Evolutionary conservation across 2,797 vertebrate species (phyloP).

Genomic region (Stomatorhinus walkeri): DNA sequence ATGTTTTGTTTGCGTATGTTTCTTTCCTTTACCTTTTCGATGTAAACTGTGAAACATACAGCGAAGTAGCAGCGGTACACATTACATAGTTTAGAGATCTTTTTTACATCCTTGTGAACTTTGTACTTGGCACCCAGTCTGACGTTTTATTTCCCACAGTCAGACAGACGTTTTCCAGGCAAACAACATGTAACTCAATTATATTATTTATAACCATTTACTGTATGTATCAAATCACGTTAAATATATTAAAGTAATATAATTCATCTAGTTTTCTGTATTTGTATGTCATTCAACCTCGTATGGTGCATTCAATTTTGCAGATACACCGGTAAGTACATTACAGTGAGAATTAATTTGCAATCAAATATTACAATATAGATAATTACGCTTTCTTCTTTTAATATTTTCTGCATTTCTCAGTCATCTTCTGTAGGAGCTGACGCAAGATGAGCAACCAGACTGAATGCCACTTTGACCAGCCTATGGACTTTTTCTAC

Average conservation of each 20-base stretch:
- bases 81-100: background rate
- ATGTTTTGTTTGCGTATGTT: background rate
- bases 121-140: background rate
- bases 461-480: slow-evolving; percentile 74
- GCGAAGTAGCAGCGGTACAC: background rate
- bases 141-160: background rate
- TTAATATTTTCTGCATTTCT: background rate
- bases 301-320: background rate
- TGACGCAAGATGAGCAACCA: slow-evolving; percentile 60
- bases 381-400: background rate
- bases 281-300: background rate
- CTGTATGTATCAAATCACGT: background rate
- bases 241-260: background rate
- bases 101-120: background rate
- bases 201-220: background rate
- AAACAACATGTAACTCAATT: background rate
- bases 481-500: slow-evolving; percentile 88
- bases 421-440: slow-evolving; percentile 29
- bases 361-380: background rate
- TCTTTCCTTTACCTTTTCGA: background rate
- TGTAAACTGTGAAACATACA: background rate
- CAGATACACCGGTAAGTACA: background rate
- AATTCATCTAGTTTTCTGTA: background rate
- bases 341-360: background rate
- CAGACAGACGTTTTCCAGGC: background rate